Conservation (phyloP, 1,140 invertebrate genomes). For the Drosophila busckii region DNA sequence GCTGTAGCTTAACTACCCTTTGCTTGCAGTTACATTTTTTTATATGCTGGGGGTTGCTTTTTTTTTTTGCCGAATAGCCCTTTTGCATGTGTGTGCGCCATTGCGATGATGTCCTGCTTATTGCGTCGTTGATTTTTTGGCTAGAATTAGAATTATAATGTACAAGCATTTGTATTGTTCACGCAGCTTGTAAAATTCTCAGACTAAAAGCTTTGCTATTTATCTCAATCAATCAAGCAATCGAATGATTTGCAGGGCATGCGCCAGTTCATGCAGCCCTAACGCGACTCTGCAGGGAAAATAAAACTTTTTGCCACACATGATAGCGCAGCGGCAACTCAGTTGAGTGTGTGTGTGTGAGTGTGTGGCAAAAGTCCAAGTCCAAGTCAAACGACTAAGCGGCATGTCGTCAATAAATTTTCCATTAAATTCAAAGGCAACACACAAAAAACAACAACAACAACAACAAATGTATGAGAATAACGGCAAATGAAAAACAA, state of each 20-base stretch:
- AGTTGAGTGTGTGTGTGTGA: constrained; percentile 4
- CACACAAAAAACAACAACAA: constrained; percentile 53
- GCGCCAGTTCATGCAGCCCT: constrained; percentile 53
- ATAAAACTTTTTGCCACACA: constrained; percentile 70
- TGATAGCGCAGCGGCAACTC: constrained; percentile 40
- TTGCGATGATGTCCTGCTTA: constrained; percentile 50
- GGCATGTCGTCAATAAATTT: constrained; percentile 76
- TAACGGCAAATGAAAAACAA: constrained; percentile 46
- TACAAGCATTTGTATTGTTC: constrained; percentile 33
- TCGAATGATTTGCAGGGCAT: constrained; percentile 61
- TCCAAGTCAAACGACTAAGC: constrained; percentile 74
- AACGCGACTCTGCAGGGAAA: no score
- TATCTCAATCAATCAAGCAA: constrained; percentile 32
- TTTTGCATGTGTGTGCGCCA: constrained; percentile 57
- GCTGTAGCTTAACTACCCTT: constrained; percentile 37
- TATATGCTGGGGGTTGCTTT: constrained; percentile 18
- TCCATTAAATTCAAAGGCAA: constrained; percentile 74
- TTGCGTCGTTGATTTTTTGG: constrained; percentile 74
- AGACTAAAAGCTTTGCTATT: constrained; percentile 26
- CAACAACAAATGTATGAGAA: constrained; percentile 22
- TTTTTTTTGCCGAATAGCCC: constrained; percentile 54
- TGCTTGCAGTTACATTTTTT: constrained; percentile 14
- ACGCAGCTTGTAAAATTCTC: constrained; percentile 19
- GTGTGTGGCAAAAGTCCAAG: constrained; percentile 61
- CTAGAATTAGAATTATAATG: constrained; percentile 73